Conservation (phyloP, 2,888 invertebrate species). For the Cloeon dipterum region DNA sequence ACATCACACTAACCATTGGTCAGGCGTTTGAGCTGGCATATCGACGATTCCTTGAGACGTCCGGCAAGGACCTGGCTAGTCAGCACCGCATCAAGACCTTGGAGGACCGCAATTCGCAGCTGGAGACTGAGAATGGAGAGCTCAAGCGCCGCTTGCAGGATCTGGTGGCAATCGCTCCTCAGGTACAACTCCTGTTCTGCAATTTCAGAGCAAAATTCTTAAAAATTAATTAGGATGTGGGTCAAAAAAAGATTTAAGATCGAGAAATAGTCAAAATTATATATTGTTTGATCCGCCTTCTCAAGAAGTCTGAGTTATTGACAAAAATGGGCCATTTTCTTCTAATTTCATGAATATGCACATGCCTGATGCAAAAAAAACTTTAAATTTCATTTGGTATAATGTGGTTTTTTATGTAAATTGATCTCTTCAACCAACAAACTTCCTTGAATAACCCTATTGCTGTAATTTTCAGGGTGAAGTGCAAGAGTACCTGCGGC, state of each 20-base stretch:
- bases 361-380: no score
- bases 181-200: neutral
- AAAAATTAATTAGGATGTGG: no score
- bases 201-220: no score
- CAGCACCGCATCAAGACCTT: conserved; percentile 52
- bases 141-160: conserved; percentile 62
- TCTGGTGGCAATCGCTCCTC: conserved; percentile 22
- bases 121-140: conserved; percentile 66
- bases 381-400: no score
- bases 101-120: conserved; percentile 65
- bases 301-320: no score
- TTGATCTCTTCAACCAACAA: no score
- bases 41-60: conserved; percentile 74
- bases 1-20: conserved; percentile 92
- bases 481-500: conserved; percentile 14
- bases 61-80: conserved; percentile 69
- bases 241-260: neutral
- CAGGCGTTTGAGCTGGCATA: conserved; percentile 97
- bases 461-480: conserved; percentile 9
- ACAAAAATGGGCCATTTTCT: neutral
- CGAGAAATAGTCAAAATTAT: neutral
- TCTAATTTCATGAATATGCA: no score
- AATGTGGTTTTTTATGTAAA: no score
- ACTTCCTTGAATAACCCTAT: neutral
- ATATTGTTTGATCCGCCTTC: no score